Evolutionary conservation across 2,888 invertebrate species (phyloP).

Genomic region (Scaptomyza reducta): DNA sequence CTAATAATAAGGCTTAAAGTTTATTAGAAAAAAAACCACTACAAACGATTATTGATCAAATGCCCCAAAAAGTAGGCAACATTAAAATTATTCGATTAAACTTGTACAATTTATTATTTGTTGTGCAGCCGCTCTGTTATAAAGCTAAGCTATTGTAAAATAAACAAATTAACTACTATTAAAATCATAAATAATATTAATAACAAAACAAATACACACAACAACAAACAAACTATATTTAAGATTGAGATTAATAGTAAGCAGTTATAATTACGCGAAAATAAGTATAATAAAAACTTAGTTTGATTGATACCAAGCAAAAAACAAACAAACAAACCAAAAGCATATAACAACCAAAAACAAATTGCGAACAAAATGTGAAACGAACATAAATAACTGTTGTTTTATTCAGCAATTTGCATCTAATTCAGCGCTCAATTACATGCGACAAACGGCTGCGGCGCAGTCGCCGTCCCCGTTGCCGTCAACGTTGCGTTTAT

Average conservation of each 20-base stretch:
- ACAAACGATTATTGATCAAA: too few species aligned
- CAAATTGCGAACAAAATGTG: conserved; percentile 44
- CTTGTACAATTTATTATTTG: background rate
- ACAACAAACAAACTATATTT: conserved; percentile 44
- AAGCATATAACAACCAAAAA: conserved; percentile 34
- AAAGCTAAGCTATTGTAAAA: conserved; percentile 60
- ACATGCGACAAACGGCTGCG: conserved; percentile 45
- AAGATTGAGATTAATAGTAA: conserved; percentile 69
- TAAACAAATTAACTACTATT: conserved; percentile 48
- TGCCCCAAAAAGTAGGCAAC: background rate
- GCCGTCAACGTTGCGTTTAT: conserved; percentile 45
- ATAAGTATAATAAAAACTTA: conserved; percentile 59
- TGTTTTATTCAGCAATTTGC: conserved; percentile 74
- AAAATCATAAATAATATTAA: conserved; percentile 38
- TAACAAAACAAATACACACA: conserved; percentile 14
- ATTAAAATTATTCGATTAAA: background rate
- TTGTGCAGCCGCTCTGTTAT: conserved; percentile 32
- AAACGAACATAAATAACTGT: conserved; percentile 72
- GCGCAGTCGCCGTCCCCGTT: conserved; percentile 5
- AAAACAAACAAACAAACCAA: conserved; percentile 35
- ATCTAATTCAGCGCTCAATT: conserved; percentile 74
- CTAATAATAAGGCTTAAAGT: background rate
- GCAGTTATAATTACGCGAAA: conserved; percentile 71
- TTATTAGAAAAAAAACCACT: background rate
- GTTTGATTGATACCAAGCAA: conserved; percentile 52